These are phyloP conservation scores for Pollimyrus isidori DNA, from an alignment of 2,113 vertebrate genomes.

Conservation along the genomic window DNA sequence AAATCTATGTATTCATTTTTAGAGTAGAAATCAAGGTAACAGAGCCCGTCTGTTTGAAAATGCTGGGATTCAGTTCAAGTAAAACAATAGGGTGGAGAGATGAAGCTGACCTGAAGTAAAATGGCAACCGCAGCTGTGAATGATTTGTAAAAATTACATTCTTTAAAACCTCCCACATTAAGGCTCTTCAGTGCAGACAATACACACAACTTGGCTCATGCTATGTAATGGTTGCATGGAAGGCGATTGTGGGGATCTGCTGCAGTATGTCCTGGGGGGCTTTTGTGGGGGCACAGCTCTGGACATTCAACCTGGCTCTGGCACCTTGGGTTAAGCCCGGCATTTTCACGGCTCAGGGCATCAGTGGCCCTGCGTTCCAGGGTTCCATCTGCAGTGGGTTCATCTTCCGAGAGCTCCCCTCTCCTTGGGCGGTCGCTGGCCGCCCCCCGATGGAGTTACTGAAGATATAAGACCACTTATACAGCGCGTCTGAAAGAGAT, in stretches of 20 bases:
- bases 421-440: not conserved
- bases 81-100: constrained; percentile 7
- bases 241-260: not conserved
- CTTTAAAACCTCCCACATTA: constrained; percentile 14
- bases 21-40: constrained; percentile 16
- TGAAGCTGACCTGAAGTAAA: constrained; percentile 11
- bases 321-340: not conserved
- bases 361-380: not conserved
- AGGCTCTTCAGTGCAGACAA: not conserved
- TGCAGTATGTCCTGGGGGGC: not conserved
- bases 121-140: constrained; percentile 27
- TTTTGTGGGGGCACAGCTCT: not conserved
- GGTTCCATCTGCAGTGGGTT: not conserved
- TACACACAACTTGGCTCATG: not conserved
- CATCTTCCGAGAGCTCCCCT: not conserved
- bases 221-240: not conserved
- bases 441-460: not conserved
- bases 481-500: constrained; percentile 13
- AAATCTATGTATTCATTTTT: not conserved
- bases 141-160: constrained; percentile 32
- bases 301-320: not conserved
- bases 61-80: constrained; percentile 16
- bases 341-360: not conserved
- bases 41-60: not conserved
- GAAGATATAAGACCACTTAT: constrained; percentile 5